Evolutionary conservation across 2,797 vertebrate genomes (phyloP).

Genomic region (Gobionotothen gibberifrons): DNA sequence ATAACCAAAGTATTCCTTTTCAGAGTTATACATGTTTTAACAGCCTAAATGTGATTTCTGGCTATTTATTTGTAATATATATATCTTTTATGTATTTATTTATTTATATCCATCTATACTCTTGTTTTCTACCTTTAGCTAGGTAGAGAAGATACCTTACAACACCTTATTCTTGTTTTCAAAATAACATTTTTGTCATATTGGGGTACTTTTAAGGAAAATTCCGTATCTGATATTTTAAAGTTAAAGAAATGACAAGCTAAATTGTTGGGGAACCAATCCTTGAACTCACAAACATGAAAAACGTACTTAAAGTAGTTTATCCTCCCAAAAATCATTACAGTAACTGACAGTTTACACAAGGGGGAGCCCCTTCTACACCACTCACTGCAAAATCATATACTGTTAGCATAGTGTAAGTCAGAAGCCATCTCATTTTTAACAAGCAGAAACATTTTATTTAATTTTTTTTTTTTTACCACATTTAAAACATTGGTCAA

Average conservation of each 20-base stretch:
- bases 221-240: slow-evolving; percentile 7
- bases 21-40: neutral
- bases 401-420: no score
- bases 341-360: slow-evolving; percentile 21
- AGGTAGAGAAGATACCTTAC: neutral
- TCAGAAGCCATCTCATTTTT: no score
- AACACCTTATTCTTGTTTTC: neutral
- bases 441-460: neutral
- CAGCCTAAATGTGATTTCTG: neutral
- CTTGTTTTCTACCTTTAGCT: no score
- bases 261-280: neutral
- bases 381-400: neutral
- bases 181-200: neutral
- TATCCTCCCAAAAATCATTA: neutral
- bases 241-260: neutral
- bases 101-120: neutral
- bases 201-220: neutral
- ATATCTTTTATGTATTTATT: neutral
- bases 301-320: neutral
- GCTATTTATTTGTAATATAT: neutral
- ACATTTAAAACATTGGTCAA: neutral
- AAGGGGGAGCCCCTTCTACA: slow-evolving; percentile 32
- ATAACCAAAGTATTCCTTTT: neutral
- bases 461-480: no score
- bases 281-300: neutral